These are phyloP conservation scores for Aphaenogaster floridana DNA, from an alignment of 1,140 invertebrate species.

Conservation along the genomic window DNA sequence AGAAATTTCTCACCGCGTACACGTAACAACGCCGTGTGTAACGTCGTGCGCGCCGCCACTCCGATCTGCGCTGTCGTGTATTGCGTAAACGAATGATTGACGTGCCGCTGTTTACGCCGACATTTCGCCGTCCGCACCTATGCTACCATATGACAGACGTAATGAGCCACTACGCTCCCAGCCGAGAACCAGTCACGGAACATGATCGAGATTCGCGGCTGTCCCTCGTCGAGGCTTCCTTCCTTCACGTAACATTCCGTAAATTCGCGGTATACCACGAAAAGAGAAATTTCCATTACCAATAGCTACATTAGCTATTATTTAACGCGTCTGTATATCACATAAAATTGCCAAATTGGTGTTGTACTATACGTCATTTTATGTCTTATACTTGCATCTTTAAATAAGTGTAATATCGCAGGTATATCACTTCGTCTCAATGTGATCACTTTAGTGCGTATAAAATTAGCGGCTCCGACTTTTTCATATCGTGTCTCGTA, in stretches of 20 bases:
- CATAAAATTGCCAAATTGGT: neutral
- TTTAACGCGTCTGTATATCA: neutral
- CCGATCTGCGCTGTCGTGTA: constrained; percentile 33
- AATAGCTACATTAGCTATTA: neutral
- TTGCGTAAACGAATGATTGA: constrained; percentile 70
- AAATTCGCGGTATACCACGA: neutral
- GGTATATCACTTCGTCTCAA: neutral
- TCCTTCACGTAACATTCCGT: neutral
- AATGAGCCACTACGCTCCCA: constrained; percentile 43
- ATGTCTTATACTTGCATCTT: neutral
- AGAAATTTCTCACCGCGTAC: constrained; percentile 59
- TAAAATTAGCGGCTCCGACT: neutral
- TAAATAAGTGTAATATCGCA: neutral
- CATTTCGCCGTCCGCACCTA: constrained; percentile 60
- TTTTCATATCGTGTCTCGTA: neutral
- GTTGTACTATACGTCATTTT: neutral
- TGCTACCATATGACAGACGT: constrained; percentile 55
- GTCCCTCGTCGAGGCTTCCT: neutral
- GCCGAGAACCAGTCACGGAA: constrained; percentile 49
- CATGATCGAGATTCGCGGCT: constrained; percentile 45
- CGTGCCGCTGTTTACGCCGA: constrained; percentile 51
- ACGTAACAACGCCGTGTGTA: constrained; percentile 39
- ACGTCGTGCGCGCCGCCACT: constrained; percentile 19
- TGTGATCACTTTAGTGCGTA: neutral
- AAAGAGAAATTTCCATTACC: neutral